Percentiles rank a stretch among this genome's conserved stretches.
phyloP scores from a whole-genome alignment of 35 echinoderm and acorn worm species.

The Anneissia japonica region DNA sequence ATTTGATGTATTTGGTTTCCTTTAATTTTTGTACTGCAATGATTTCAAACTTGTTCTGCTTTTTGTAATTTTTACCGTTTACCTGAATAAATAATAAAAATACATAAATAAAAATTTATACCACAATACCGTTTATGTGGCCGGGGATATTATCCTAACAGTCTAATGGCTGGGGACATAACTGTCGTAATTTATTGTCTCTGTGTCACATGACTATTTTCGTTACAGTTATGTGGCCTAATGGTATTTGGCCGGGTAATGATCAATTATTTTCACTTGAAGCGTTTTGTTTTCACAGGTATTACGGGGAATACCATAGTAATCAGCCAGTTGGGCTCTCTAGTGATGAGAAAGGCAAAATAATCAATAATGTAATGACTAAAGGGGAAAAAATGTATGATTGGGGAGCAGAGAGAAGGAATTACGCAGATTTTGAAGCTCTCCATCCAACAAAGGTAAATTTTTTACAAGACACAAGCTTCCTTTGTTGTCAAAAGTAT shows the following conservation, averaged over 20 bases:
- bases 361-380: neutral
- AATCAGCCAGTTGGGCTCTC: conserved; percentile 14
- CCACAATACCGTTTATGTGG: conserved; percentile 18
- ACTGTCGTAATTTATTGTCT: too few relatives aligned
- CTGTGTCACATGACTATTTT: too few relatives aligned
- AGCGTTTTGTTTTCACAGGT: conserved; percentile 7
- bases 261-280: neutral
- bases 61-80: too few relatives aligned
- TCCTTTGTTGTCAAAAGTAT: too few relatives aligned
- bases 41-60: too few relatives aligned
- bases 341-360: neutral
- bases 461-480: too few relatives aligned
- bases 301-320: conserved; percentile 39
- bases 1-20: too few relatives aligned
- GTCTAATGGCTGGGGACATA: conserved; percentile 18
- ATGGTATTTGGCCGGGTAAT: neutral
- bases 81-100: too few relatives aligned
- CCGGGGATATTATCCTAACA: conserved; percentile 7
- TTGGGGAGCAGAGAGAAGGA: conserved; percentile 22
- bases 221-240: neutral
- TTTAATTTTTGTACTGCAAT: too few relatives aligned
- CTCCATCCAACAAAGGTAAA: conserved; percentile 27
- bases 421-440: conserved; percentile 3
- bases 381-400: neutral
- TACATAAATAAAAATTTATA: conserved; percentile 29